Percentiles rank a stretch among this genome's conserved stretches.
Conservation (phyloP, 2,113 vertebrate genomes). For the Haemorhous mexicanus region DNA sequence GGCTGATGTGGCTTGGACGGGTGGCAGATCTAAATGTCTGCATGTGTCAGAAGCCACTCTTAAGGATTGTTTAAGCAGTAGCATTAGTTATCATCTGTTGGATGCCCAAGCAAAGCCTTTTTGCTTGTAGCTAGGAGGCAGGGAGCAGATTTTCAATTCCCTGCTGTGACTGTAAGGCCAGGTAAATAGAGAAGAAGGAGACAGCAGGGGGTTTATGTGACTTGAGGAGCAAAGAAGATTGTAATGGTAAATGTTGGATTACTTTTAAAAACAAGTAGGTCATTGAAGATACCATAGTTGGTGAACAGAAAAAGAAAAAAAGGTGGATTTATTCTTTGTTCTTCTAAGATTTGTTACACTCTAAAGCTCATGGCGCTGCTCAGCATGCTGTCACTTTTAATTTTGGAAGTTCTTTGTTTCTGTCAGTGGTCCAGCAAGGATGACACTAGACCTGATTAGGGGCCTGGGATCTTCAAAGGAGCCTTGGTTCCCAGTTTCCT, state of each 20-base stretch:
- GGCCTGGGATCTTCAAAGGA: neutral
- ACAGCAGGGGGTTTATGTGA: conserved; percentile 42
- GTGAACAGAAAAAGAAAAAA: conserved; percentile 3
- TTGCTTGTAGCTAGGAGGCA: neutral
- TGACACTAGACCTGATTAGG: neutral
- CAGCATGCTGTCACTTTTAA: neutral
- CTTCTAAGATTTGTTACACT: conserved; percentile 24
- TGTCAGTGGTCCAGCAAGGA: neutral
- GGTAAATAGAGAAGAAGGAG: conserved; percentile 56
- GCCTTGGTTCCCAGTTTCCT: neutral
- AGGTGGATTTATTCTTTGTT: neutral
- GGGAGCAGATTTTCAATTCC: conserved; percentile 32
- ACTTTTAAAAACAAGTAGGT: conserved; percentile 55
- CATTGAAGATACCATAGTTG: neutral
- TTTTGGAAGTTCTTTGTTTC: neutral
- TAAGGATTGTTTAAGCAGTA: neutral
- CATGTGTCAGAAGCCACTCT: neutral
- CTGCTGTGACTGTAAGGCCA: conserved; percentile 36
- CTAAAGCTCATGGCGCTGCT: neutral
- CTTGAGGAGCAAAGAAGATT: conserved; percentile 45
- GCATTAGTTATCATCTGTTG: neutral
- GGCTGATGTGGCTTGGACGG: neutral
- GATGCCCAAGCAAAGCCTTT: neutral
- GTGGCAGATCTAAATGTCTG: neutral
- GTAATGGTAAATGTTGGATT: conserved; percentile 54